Conservation (phyloP, 2,113 vertebrate species). For the Seriola dumerili region DNA sequence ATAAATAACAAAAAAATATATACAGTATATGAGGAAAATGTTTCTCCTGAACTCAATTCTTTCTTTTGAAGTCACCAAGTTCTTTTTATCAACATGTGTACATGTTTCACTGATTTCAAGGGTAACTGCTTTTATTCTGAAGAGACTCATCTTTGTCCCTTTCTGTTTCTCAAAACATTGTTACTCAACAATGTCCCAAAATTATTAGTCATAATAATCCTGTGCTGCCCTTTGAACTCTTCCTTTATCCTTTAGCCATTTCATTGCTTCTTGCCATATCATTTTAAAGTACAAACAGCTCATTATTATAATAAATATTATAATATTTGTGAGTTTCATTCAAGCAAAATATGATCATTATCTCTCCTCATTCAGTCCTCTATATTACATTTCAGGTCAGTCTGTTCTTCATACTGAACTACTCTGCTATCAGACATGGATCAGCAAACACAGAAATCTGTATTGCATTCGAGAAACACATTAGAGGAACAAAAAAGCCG, state of each 20-base stretch:
- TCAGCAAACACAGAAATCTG: not conserved
- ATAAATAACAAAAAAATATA: too few species aligned
- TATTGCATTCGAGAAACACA: not conserved
- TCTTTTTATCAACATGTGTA: too few species aligned
- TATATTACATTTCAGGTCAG: slow-evolving; percentile 4
- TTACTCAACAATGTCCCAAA: not conserved
- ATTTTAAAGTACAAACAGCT: slow-evolving; percentile 29
- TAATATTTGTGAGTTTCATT: slow-evolving; percentile 2
- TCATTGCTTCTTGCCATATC: not conserved
- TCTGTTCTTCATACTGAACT: not conserved
- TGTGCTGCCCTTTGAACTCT: not conserved
- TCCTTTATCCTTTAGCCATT: not conserved
- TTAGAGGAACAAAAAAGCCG: not conserved
- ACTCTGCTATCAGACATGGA: not conserved
- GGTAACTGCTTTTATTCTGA: too few species aligned
- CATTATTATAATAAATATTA: slow-evolving; percentile 10
- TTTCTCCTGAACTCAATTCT: too few species aligned
- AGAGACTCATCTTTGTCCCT: not conserved
- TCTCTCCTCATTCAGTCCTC: not conserved
- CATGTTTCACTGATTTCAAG: not conserved
- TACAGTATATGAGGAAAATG: too few species aligned
- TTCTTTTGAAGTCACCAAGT: too few species aligned
- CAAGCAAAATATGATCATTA: slow-evolving; percentile 22
- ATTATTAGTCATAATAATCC: not conserved
- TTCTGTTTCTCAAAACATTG: not conserved